Conservation (phyloP, 2,113 vertebrate species). For the Gallinago paraguaiae region DNA sequence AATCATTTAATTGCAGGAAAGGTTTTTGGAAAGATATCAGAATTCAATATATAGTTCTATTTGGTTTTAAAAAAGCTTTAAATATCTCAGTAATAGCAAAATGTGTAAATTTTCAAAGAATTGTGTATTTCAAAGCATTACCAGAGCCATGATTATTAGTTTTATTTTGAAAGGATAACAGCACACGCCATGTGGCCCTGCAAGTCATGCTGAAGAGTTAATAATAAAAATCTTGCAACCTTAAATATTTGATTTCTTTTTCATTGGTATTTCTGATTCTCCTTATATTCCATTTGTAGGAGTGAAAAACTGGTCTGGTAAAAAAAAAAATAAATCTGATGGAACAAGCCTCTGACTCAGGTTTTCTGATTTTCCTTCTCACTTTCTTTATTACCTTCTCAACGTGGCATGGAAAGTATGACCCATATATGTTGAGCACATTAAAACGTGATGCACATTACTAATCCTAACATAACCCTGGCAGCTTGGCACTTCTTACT, state of each 20-base stretch:
- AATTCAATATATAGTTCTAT: background rate
- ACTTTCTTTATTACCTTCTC: conserved; percentile 29
- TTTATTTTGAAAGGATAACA: background rate
- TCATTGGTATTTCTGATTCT: conserved; percentile 14
- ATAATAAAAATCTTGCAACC: background rate
- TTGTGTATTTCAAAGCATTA: background rate
- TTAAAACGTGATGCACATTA: conserved; percentile 50
- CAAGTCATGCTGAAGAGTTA: background rate
- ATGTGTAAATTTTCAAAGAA: background rate
- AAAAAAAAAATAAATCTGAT: conserved; percentile 10
- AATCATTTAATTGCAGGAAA: background rate
- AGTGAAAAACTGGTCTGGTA: background rate
- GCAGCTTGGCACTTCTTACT: conserved; percentile 58
- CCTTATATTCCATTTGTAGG: background rate
- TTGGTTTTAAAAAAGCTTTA: background rate
- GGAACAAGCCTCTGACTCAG: background rate
- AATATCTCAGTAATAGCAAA: background rate
- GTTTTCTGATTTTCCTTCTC: background rate
- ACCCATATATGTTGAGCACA: conserved; percentile 19
- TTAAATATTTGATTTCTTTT: conserved; percentile 23
- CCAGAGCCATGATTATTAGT: background rate
- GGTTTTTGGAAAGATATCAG: background rate
- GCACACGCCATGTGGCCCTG: background rate
- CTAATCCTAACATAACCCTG: conserved; percentile 59
- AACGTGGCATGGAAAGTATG: background rate